A percentile compares a stretch with the other conserved stretches of the same genome.
These are phyloP conservation scores for Drosophila nigritarsus DNA, from an alignment of 2,888 invertebrate genomes.

Conservation along the genomic window DNA sequence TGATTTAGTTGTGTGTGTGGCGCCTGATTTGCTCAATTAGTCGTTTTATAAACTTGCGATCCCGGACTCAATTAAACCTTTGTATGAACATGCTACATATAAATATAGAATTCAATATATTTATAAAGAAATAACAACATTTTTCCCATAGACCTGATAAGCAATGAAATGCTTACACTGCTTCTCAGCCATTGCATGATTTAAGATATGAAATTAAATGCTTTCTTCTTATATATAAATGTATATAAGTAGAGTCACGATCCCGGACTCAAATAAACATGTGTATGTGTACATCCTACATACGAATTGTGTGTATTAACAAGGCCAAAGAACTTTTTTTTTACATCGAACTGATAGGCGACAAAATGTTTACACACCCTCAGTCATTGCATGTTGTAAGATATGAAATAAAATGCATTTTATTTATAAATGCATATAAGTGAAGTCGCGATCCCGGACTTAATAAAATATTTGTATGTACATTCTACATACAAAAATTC, in stretches of 20 bases:
- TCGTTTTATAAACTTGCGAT: conserved; percentile 60
- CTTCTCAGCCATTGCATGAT: not conserved
- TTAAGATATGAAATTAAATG: conserved; percentile 2
- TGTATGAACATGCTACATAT: not conserved
- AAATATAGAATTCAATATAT: not conserved
- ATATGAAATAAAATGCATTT: conserved; percentile 1
- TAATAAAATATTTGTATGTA: conserved; percentile 23
- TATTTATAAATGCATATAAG: conserved; percentile 23
- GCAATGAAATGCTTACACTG: not conserved
- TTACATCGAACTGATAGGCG: conserved; percentile 1
- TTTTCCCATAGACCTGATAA: not conserved
- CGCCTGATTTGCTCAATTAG: conserved; percentile 72
- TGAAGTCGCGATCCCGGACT: conserved; percentile 72
- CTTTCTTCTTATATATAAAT: not conserved
- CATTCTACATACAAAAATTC: not conserved
- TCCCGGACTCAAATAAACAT: conserved; percentile 62
- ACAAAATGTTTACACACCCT: not conserved
- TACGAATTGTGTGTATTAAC: not conserved
- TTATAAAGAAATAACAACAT: not conserved
- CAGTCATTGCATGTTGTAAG: not conserved
- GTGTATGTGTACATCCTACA: conserved; percentile 3
- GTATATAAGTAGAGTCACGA: conserved; percentile 54
- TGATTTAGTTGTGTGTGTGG: conserved; percentile 2
- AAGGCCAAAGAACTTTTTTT: not conserved
- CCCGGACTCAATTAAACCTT: conserved; percentile 62